Percentiles rank a stretch among this genome's conserved stretches.
phyloP scores from a whole-genome alignment of 2,113 vertebrate species.

The Ictalurus punctatus region DNA sequence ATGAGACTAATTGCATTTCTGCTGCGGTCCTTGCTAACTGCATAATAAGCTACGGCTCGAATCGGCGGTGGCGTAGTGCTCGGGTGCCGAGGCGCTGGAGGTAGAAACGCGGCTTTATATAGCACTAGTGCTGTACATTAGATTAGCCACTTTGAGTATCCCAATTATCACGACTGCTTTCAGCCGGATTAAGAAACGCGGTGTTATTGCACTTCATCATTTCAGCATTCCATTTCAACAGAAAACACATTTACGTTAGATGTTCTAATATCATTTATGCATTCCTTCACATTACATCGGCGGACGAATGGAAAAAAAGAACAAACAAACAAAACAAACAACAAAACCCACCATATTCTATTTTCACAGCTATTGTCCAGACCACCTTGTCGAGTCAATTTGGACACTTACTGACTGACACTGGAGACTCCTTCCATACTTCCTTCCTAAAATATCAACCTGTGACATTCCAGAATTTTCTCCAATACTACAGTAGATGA shows the following conservation, averaged over 20 bases:
- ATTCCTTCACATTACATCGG: conserved; percentile 7
- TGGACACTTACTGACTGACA: neutral
- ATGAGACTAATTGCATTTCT: conserved; percentile 27
- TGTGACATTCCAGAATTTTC: neutral
- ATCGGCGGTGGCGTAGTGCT: neutral
- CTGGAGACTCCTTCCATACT: neutral
- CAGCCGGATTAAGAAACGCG: neutral
- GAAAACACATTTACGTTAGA: neutral
- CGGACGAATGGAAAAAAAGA: neutral
- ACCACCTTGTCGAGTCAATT: neutral
- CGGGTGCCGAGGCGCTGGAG: neutral
- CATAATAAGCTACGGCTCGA: neutral
- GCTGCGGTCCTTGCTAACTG: neutral
- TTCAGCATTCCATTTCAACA: neutral
- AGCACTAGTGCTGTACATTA: neutral
- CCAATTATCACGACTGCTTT: neutral
- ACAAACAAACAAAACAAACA: too few relatives aligned
- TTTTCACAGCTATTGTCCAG: neutral
- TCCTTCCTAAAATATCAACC: too few relatives aligned
- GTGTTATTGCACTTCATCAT: neutral
- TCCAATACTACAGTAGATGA: neutral
- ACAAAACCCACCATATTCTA: neutral
- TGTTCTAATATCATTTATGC: neutral
- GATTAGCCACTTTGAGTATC: neutral
- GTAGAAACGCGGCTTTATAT: neutral